Evolutionary conservation across 2,113 vertebrate genomes (phyloP), one percentile per base, ranked within the genome.

Genomic region (Prinia subflava): DNA sequence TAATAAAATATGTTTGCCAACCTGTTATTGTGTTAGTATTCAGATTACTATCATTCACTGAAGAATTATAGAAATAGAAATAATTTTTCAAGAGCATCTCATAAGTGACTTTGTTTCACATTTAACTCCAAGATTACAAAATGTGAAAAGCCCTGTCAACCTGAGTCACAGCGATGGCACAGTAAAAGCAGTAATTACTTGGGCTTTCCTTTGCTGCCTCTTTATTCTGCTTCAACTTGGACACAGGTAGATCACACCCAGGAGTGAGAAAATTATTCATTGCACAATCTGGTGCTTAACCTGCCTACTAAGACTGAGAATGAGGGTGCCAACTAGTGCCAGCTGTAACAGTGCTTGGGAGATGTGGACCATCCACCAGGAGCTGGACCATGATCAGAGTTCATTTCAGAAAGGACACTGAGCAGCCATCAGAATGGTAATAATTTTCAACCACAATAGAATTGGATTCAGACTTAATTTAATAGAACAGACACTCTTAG

Each of bases 221-320:
- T 57, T 25, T 50, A 42, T 73, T 92, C 53, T 92, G 24, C 49
- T 94, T 95, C 92, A 82, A 39, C 55, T 90, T 92, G 90, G 52
- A 56, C 63, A 69, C n/a, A 73, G 35, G 67, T 17, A 59, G 63
- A 86, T 80, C 63, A 83, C 35, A 90, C 30, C 22, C 24, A 93
- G 47, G 39, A 80, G 55, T 57, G n/a, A 74, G 56, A 88, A 92
- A 86, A 93, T 50, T 95, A 92, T 89, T 88, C 37, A 74, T 74
- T 73, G 42, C 31, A 75, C 78, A 79, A 49, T 81, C 67, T 83
- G 73, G 47, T 87, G 39, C 74, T 83, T 92, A 83, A 78, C 67
- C 56, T 87, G 47, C 74, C 27, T 87, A 22, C 63, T 80, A 85
- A 80, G 84, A 27, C 78, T 42, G 62, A 75, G 73, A 83, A 78